Percentiles rank a stretch among this genome's conserved stretches.
phyloP scores from a whole-genome alignment of 2,113 vertebrate species.

The Indicator maculatus region DNA sequence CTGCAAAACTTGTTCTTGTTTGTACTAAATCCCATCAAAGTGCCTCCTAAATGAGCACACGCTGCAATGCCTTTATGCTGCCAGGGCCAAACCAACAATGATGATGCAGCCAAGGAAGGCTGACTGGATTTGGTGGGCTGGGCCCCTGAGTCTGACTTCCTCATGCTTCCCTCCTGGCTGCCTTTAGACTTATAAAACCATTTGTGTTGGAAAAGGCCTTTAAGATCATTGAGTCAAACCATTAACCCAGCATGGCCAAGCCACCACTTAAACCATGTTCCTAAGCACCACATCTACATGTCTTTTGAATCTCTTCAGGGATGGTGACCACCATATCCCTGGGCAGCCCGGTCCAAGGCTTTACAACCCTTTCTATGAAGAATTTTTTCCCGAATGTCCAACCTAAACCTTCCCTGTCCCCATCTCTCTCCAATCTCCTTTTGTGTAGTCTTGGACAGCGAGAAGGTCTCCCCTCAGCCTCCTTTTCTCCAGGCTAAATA shows the following conservation, averaged over 20 bases:
- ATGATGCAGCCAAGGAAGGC: rapidly evolving
- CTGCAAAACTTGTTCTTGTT: background rate
- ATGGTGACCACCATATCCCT: background rate
- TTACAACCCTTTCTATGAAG: background rate
- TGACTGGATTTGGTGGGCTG: background rate
- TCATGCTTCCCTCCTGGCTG: background rate
- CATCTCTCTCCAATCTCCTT: background rate
- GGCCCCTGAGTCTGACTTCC: too few species aligned
- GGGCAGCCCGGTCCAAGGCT: background rate
- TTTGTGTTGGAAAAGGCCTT: background rate
- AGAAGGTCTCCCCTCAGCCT: background rate
- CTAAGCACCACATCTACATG: background rate
- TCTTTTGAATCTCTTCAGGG: background rate
- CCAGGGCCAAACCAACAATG: background rate
- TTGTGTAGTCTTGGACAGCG: background rate
- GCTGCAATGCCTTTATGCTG: rapidly evolving
- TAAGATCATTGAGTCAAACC: background rate
- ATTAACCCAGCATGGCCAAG: background rate
- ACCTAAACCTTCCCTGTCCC: background rate
- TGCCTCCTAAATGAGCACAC: too few species aligned
- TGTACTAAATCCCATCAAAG: background rate
- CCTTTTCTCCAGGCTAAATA: background rate
- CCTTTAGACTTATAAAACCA: background rate
- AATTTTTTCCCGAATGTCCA: background rate
- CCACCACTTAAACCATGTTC: background rate